Evolutionary conservation across 2,113 vertebrate genomes (phyloP), one percentile per base, ranked within the genome.

Genomic region (Oriolus oriolus): DNA sequence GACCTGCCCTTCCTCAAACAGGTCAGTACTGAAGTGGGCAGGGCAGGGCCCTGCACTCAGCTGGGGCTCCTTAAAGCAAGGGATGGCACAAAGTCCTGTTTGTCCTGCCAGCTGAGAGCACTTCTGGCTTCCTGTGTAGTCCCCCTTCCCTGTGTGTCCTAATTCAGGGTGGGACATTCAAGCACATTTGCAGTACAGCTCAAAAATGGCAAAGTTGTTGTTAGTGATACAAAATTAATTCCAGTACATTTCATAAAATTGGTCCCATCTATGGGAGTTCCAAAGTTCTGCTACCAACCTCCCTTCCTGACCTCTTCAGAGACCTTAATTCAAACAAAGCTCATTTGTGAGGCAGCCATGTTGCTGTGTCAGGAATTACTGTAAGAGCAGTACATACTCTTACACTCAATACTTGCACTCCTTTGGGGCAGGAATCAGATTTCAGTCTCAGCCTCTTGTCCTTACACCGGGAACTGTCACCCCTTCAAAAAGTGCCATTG

Each of bases 1-100:
- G 98, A 99, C 73, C 96, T 98, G 59, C 97, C 98, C 64, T 97
- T 96, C 39, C 70, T 92, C 23, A 98, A 90, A 73, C 98, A 98
- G 98, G 98, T 90, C 56, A 70, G 88, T 84, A 16, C 56, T 77
- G 63, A 28, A 44, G 79, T 27, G 47, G n/a, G 22, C 63, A 39
- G 69, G 69, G 30, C 87, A 75, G 47, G 41, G 41, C 54, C 19
- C 45, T 78, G 74, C n/a, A 33, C 65, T 54, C 47, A 30, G 24
- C 49, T 87, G 75, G 20, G n/a, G 13, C 30, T 49, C 57, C 49
- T 57, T 54, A 26, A 39, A 35, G 24, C 35, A n/a, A 26, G 22
- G 35, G 45, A 18, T 47, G 65, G 45, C 60, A 76, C 59, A 22
- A 28, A 77, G 27, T 6, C 21, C 37, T 17, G 39, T 33, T 45